Percentiles rank a stretch among this genome's conserved stretches.
These are phyloP conservation scores for Gadopsis marmoratus DNA, from an alignment of 2,797 vertebrate genomes.

Conservation along the genomic window DNA sequence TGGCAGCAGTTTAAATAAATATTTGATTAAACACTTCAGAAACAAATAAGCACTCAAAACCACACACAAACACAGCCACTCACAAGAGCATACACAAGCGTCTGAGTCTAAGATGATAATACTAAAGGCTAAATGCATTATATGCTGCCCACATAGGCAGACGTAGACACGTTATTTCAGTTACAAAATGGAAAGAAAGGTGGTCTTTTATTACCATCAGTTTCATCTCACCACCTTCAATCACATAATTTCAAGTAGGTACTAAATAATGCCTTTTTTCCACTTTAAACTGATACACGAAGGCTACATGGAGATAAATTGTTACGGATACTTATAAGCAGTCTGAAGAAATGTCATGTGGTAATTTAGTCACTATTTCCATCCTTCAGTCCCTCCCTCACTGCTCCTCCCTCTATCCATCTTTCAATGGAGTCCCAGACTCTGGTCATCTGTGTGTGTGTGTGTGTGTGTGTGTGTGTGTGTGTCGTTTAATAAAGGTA, in stretches of 20 bases:
- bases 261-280: conserved; percentile 28
- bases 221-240: conserved; percentile 29
- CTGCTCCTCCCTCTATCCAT: conserved; percentile 41
- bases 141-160: neutral
- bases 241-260: conserved; percentile 13
- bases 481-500: too few relatives aligned
- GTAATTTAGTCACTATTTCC: conserved; percentile 39
- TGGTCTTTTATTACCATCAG: conserved; percentile 23
- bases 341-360: conserved; percentile 33
- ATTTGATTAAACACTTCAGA: conserved; percentile 34
- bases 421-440: conserved; percentile 37
- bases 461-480: conserved; percentile 22
- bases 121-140: conserved; percentile 21
- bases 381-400: conserved; percentile 10
- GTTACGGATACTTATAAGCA: conserved; percentile 24
- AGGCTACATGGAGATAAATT: conserved; percentile 19
- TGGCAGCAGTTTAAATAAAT: conserved; percentile 34
- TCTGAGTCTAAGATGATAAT: conserved; percentile 8
- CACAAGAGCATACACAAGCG: conserved; percentile 16
- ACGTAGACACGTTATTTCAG: conserved; percentile 13
- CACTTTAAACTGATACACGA: neutral
- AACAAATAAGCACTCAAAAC: conserved; percentile 22
- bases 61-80: conserved; percentile 8
- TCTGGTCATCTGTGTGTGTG: conserved; percentile 22
- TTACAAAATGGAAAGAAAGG: conserved; percentile 28